Conservation (phyloP, 2,113 vertebrate species). For the Chaenocephalus aceratus region DNA sequence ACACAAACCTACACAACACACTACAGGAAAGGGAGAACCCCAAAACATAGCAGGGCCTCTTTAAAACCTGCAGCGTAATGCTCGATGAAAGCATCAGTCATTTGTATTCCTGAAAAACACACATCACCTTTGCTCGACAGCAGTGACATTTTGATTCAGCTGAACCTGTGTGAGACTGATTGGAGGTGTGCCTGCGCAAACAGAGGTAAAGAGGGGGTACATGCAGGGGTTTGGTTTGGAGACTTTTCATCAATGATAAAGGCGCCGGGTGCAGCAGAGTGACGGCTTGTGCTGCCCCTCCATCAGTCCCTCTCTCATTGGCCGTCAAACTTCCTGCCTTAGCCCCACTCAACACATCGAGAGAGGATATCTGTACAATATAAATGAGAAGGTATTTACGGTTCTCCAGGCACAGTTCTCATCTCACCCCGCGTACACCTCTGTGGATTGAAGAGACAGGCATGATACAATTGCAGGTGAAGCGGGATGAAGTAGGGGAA, state of each 20-base stretch:
- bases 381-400: constrained; percentile 33
- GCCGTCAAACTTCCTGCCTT: constrained; percentile 26
- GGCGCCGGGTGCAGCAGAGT: constrained; percentile 15
- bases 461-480: not conserved
- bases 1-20: no score
- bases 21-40: no score
- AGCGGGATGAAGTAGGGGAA: not conserved
- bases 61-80: not conserved
- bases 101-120: not conserved
- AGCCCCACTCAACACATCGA: not conserved
- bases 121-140: constrained; percentile 40
- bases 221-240: constrained; percentile 27
- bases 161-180: constrained; percentile 34
- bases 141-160: constrained; percentile 29
- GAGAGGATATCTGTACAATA: constrained; percentile 46
- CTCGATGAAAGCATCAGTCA: not conserved
- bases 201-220: constrained; percentile 30
- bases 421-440: constrained; percentile 13
- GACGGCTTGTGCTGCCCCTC: constrained; percentile 45
- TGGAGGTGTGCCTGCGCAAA: constrained; percentile 18
- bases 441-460: not conserved
- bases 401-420: not conserved
- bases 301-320: constrained; percentile 23
- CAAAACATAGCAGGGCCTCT: no score
- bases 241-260: constrained; percentile 53